phyloP scores from a whole-genome alignment of 2,113 vertebrate species.

The Suricata suricatta region DNA sequence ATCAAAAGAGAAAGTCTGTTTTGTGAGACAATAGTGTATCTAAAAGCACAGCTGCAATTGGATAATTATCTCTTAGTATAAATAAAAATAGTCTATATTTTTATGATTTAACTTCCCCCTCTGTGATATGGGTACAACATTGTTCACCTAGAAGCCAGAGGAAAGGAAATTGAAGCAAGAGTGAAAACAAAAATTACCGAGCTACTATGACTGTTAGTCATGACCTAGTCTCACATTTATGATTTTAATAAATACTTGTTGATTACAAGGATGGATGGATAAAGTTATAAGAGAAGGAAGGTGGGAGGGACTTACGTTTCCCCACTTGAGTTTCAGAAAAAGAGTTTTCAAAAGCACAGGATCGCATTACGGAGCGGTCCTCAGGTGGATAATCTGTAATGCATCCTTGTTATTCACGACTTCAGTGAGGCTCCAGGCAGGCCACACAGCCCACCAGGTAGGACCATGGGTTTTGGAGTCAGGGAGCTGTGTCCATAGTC shows the following conservation, averaged over 20 bases:
- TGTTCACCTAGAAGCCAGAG: not conserved
- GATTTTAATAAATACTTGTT: not conserved
- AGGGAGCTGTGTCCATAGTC: not conserved
- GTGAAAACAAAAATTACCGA: not conserved
- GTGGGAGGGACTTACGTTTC: not conserved
- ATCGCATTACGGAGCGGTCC: not conserved
- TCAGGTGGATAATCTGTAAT: not conserved
- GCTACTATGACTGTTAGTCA: not conserved
- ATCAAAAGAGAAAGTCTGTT: not conserved
- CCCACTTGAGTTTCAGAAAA: not conserved
- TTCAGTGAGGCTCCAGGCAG: not conserved
- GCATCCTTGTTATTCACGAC: not conserved
- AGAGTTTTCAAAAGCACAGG: not conserved
- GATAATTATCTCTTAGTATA: not conserved
- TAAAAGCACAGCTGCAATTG: not conserved
- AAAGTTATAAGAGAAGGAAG: not conserved
- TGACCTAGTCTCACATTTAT: not conserved
- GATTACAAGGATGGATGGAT: not conserved
- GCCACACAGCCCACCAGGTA: not conserved
- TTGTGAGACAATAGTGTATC: not conserved
- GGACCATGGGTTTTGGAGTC: not conserved
- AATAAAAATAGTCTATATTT: not conserved
- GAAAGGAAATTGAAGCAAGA: not conserved
- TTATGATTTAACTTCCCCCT: not conserved
- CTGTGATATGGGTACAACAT: not conserved